Evolutionary conservation across 1,140 invertebrate species (phyloP).

Genomic region (Dolichoris vasculosae): DNA sequence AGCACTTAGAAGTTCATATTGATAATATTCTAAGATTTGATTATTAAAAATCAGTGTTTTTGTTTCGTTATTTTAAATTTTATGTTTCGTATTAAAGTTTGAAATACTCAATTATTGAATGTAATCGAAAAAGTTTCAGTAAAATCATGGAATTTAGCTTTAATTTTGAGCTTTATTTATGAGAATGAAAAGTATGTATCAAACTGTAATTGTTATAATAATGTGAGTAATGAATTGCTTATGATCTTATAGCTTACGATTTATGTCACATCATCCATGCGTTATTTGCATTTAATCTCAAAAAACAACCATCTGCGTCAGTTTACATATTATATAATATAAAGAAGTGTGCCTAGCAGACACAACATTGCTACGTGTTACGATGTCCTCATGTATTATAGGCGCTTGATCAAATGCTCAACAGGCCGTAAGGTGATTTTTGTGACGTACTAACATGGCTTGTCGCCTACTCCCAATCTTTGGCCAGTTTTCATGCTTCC

Average conservation of each 20-base stretch:
- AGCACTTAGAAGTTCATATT: too few relatives aligned
- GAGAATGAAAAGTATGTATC: neutral
- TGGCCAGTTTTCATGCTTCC: too few relatives aligned
- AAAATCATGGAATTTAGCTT: neutral
- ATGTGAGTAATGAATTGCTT: too few relatives aligned
- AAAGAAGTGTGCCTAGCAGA: neutral
- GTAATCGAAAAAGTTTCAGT: neutral
- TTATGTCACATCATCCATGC: too few relatives aligned
- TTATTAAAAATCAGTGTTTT: too few relatives aligned
- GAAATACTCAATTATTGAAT: too few relatives aligned
- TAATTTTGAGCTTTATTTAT: neutral
- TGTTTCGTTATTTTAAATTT: too few relatives aligned
- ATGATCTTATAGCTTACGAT: too few relatives aligned
- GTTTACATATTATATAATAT: conserved; percentile 38
- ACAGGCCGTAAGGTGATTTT: conserved; percentile 62
- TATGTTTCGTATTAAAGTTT: too few relatives aligned
- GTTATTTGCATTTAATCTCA: conserved; percentile 56
- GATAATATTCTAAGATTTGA: too few relatives aligned
- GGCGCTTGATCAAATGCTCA: conserved; percentile 58
- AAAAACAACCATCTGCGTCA: conserved; percentile 52
- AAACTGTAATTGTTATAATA: neutral
- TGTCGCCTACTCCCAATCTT: too few relatives aligned
- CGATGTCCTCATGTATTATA: conserved; percentile 50
- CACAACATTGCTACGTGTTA: neutral
- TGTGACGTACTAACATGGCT: conserved; percentile 43